Percentiles rank a stretch among this genome's conserved stretches.
These are phyloP conservation scores for Cosmorhoe ocellata DNA, from an alignment of 2,888 invertebrate genomes.

Conservation along the genomic window DNA sequence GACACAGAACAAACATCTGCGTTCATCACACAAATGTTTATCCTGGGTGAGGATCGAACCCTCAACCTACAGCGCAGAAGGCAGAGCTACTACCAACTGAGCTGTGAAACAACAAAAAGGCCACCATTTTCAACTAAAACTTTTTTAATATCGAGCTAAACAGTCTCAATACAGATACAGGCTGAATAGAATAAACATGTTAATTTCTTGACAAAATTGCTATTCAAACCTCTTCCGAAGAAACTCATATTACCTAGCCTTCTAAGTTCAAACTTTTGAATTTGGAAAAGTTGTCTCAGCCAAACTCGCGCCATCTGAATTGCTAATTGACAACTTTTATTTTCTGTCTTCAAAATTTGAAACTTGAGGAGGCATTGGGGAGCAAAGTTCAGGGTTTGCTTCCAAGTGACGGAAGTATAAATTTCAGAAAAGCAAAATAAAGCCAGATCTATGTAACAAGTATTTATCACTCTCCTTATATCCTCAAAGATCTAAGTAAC, in stretches of 20 bases:
- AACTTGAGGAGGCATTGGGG: slow-evolving; percentile 5
- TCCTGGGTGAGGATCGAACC: no score
- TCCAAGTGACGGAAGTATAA: background rate
- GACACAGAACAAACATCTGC: no score
- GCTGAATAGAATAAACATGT: background rate
- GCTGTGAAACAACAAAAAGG: no score
- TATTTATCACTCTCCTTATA: no score
- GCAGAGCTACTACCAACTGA: no score
- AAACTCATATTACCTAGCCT: slow-evolving; percentile 15
- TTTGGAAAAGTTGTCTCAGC: slow-evolving; percentile 13
- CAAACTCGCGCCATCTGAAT: slow-evolving; percentile 20
- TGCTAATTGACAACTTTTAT: slow-evolving; percentile 25
- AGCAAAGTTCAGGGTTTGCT: background rate
- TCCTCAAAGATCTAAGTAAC: no score
- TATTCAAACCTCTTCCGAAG: background rate
- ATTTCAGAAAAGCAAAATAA: background rate
- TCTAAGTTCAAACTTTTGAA: slow-evolving; percentile 15
- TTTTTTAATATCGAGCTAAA: no score
- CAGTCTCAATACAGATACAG: no score
- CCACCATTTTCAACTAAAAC: no score
- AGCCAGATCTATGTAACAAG: no score
- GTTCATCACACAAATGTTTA: no score
- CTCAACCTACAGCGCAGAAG: no score
- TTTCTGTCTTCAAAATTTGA: slow-evolving; percentile 8
- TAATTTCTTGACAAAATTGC: slow-evolving; percentile 9